Conservation (phyloP, 1,140 invertebrate species). For the Lordiphosa mommai region DNA sequence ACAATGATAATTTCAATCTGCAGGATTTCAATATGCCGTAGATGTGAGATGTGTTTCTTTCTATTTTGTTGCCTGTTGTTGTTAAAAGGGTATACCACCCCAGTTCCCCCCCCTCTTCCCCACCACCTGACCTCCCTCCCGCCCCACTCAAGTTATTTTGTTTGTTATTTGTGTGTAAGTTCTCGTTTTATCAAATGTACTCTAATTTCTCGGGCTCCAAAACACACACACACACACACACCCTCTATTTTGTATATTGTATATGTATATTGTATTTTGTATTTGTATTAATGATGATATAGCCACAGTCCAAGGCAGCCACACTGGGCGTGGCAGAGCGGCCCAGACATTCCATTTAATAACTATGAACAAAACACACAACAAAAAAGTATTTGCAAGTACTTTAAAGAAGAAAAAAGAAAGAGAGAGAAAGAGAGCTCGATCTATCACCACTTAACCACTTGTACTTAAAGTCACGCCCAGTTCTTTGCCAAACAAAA, state of each 20-base stretch:
- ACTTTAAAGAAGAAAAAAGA: slow-evolving; percentile 30
- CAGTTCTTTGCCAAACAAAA: slow-evolving; percentile 24
- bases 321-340: slow-evolving; percentile 52
- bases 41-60: slow-evolving; percentile 18
- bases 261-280: slow-evolving; percentile 28
- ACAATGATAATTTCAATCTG: slow-evolving; percentile 76
- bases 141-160: slow-evolving; percentile 46
- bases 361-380: slow-evolving; percentile 15
- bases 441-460: slow-evolving; percentile 51
- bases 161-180: slow-evolving; percentile 60
- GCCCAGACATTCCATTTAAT: slow-evolving; percentile 57
- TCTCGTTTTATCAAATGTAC: slow-evolving; percentile 56
- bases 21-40: slow-evolving; percentile 72
- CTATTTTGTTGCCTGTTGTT: slow-evolving; percentile 70
- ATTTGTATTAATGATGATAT: slow-evolving; percentile 40
- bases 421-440: neutral
- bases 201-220: slow-evolving; percentile 53
- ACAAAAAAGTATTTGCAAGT: slow-evolving; percentile 49
- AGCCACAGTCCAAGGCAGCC: slow-evolving; percentile 56
- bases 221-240: too few species aligned
- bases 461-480: slow-evolving; percentile 72
- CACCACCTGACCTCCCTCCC: neutral
- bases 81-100: slow-evolving; percentile 37
- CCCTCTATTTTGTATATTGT: slow-evolving; percentile 40
- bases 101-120: neutral